phyloP scores from a whole-genome alignment of 2,888 invertebrate genomes.

The Spodoptera picta region DNA sequence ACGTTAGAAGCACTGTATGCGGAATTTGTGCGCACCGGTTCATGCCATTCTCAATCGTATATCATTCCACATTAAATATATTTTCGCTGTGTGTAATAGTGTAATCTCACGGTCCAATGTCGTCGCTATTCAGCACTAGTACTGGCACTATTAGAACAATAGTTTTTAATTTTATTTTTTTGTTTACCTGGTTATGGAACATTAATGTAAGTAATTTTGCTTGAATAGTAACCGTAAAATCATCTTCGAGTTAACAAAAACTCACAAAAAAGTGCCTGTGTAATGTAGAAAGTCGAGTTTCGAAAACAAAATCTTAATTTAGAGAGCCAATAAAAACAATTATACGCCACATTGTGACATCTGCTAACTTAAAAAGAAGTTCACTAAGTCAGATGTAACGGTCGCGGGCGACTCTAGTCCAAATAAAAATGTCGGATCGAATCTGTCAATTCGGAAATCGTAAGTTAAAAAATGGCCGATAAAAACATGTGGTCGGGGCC shows the following conservation, averaged over 20 bases:
- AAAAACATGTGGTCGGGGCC: constrained; percentile 77
- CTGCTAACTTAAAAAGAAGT: constrained; percentile 37
- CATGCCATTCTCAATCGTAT: constrained; percentile 54
- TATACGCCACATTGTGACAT: constrained; percentile 34
- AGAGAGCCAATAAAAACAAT: constrained; percentile 20
- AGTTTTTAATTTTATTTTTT: constrained; percentile 41
- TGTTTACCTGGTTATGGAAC: neutral
- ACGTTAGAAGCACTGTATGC: constrained; percentile 65
- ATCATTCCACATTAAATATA: constrained; percentile 60
- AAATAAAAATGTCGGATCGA: constrained; percentile 64
- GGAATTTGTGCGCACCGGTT: constrained; percentile 67
- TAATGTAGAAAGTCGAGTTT: constrained; percentile 1
- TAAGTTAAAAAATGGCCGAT: constrained; percentile 73
- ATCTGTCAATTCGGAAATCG: constrained; percentile 70
- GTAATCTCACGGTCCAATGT: constrained; percentile 46
- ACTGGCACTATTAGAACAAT: constrained; percentile 42
- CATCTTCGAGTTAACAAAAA: too few species aligned
- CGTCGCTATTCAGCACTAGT: constrained; percentile 33
- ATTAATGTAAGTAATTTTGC: too few species aligned
- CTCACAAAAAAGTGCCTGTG: neutral
- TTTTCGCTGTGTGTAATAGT: constrained; percentile 39
- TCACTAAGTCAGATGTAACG: constrained; percentile 25
- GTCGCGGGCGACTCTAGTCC: constrained; percentile 26
- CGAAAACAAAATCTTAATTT: constrained; percentile 16
- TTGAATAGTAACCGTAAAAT: too few species aligned